Percentiles rank a stretch among this genome's conserved stretches.
These are phyloP conservation scores for Lamprologus sp. DNA, from an alignment of 2,113 vertebrate species.

Conservation along the genomic window DNA sequence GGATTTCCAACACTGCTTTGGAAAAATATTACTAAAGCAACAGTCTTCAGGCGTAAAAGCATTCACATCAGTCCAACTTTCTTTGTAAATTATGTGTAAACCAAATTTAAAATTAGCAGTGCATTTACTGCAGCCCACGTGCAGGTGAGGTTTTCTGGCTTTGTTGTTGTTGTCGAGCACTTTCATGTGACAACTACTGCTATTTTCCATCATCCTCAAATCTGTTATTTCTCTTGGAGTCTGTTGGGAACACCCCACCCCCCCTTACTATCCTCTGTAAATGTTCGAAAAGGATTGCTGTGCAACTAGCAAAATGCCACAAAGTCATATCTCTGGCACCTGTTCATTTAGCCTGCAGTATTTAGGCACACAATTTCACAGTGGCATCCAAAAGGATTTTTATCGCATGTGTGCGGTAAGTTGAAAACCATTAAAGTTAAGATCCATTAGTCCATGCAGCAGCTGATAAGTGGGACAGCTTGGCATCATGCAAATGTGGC, in stretches of 20 bases:
- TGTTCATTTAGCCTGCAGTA: conserved; percentile 25
- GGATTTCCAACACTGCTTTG: background rate
- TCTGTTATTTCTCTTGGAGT: background rate
- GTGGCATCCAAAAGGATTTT: conserved; percentile 7
- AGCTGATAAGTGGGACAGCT: conserved; percentile 32
- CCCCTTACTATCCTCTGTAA: background rate
- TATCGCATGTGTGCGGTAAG: background rate
- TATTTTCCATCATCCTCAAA: background rate
- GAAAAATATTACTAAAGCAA: background rate
- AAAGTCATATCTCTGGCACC: conserved; percentile 14
- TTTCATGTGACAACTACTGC: background rate
- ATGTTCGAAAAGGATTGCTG: conserved; percentile 21
- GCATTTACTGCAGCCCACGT: background rate
- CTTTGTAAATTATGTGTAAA: background rate
- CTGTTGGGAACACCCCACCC: background rate
- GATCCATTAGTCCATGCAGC: conserved; percentile 4
- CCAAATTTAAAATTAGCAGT: background rate
- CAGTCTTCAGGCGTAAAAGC: background rate
- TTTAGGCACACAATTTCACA: conserved; percentile 11
- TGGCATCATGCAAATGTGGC: conserved; percentile 1
- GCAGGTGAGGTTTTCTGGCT: background rate
- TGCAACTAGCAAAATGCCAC: conserved; percentile 5
- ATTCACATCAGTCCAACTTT: background rate
- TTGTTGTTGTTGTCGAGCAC: background rate
- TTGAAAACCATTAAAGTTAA: conserved; percentile 30